phyloP scores from a whole-genome alignment of 2,797 vertebrate genomes.

The Scyliorhinus canicula region DNA sequence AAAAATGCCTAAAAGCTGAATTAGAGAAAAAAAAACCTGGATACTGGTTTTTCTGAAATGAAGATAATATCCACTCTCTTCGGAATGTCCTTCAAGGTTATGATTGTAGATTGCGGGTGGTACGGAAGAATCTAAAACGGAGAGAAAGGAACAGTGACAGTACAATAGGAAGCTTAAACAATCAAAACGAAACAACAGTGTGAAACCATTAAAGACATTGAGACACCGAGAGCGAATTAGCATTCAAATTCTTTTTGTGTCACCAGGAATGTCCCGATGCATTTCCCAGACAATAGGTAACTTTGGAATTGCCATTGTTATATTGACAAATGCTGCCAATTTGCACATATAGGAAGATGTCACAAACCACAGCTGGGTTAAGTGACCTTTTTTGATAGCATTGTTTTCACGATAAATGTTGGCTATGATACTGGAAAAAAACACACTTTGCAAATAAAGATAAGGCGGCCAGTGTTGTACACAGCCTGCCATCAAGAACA shows the following conservation, averaged over 20 bases:
- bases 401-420: background rate
- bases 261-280: background rate
- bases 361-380: background rate
- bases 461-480: no score
- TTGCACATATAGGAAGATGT: background rate
- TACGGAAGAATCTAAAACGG: background rate
- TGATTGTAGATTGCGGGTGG: background rate
- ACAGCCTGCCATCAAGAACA: no score
- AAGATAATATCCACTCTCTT: background rate
- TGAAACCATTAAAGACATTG: background rate
- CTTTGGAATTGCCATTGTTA: background rate
- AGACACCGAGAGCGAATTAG: background rate
- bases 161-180: background rate
- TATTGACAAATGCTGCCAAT: background rate
- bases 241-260: background rate
- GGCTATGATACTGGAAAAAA: background rate
- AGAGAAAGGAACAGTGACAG: background rate
- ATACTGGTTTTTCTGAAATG: background rate
- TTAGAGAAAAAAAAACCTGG: background rate
- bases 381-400: background rate
- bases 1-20: background rate
- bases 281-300: background rate
- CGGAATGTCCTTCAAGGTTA: background rate
- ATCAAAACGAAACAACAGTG: background rate
- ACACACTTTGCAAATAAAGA: no score